Evolutionary conservation across 2,113 vertebrate genomes (phyloP), one percentile per base, ranked within the genome.

Genomic region (Pollimyrus isidori): DNA sequence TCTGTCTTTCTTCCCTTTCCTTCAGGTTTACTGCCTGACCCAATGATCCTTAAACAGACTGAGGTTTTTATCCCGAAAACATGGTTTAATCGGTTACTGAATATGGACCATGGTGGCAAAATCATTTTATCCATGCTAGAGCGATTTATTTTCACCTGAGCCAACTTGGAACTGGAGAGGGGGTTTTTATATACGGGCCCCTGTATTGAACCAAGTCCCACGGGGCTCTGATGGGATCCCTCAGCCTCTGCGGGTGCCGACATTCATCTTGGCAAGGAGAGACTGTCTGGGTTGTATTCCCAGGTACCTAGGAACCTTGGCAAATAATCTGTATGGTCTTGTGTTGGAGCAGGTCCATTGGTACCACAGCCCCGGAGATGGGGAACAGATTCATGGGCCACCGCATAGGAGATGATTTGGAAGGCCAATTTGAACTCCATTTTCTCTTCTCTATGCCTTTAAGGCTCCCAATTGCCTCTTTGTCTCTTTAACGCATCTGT

Each of bases 351-450:
- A 42, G 30, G 35, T 42, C 15, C 35, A 42, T 19, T 80, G 30
- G 6, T 19, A 39, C 4, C 73, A 42, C 13, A 80, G 30, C 30
- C 73, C 17, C 15, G 73, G 83, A 52, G 49, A 53, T 91, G 91
- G 91, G 90, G 90, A 48, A 42, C 87, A 89, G 23, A 76, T 76
- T 93, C 90, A 89, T 87, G 90, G 45, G 91, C 89, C 93, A 76
- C 17, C 89, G 89, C 88, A 90, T 83, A 87, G 89, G 90, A 91
- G 92, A 49, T 90, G 91, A 91, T 91, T 92, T 50, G 83, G 76
- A 90, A 91, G 89, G 91, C 83, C 86, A 15, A 87, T 90, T 91
- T 85, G 89, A 58, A 88, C 91, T 91, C 85, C 85, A 92, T 93
- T 91, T 92, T 91, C 89, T 89, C 73, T 39, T 35, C 11, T 76